Base-by-base conservation (phyloP, 2,113 vertebrate species). In the Corythornis madagascariensis region DNA sequence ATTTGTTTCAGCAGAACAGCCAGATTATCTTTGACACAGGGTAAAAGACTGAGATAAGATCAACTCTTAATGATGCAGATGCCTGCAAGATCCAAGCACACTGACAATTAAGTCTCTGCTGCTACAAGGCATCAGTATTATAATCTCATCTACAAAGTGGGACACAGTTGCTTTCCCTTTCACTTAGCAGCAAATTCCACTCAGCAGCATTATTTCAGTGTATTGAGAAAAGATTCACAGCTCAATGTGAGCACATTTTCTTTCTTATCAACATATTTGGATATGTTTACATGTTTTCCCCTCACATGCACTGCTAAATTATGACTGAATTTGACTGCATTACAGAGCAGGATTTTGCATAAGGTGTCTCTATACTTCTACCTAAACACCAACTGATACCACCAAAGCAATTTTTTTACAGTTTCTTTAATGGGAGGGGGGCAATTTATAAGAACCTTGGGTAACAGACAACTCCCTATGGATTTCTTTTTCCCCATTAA, bases 101-200 rank as follows among this genome's bases (percentile, higher is more conserved):
- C n/a, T 4, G 2, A 79, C 74, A 92, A 70, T 86, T 80, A 86
- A 50, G 20, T 56, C 64, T 83, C 81, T 40, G 60, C 83, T 85
- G 66, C 67, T 83, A 45, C 28, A 75, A 87, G 79, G 42, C 69
- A 74, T 59, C 75, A 78, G 64, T 38, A 81, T 63, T 73, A 74
- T 52, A 86, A 89, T 64, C 55, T 63, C 76, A 59, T 19, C 65
- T 83, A 60, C 48, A 48, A 85, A 81, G 31, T 55, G 28, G 69
- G 77, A 93, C 79, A 73, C 50, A 57, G 69, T 78, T 63, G 64
- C 86, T 74, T 89, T 80, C 75, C 69, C 72, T 90, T 86, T 88
- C 81, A 78, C 65, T 76, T 55, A 18, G 45, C 53, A 80, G 50
- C 66, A 93, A 79, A 65, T 85, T 89, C 53, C 40, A 59, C 45